These are phyloP conservation scores for Rhea americana DNA, from an alignment of 2,113 vertebrate genomes.

Conservation along the genomic window DNA sequence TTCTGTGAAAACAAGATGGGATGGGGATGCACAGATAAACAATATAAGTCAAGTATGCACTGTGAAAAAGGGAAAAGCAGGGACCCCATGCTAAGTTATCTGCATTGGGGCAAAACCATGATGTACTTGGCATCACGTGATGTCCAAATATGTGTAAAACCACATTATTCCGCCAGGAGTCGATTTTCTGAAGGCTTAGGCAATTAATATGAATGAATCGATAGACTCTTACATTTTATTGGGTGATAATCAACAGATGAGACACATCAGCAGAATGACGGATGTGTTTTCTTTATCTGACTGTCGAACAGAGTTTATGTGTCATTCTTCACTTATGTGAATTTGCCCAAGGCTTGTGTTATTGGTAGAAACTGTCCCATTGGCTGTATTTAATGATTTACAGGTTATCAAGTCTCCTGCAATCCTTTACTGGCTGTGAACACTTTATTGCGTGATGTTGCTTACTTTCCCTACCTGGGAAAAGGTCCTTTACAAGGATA, in stretches of 20 bases:
- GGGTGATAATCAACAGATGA: slow-evolving; percentile 34
- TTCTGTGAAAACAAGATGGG: neutral
- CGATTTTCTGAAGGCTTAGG: slow-evolving; percentile 33
- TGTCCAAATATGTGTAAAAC: slow-evolving; percentile 13
- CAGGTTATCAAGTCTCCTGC: slow-evolving; percentile 18
- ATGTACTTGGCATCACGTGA: neutral
- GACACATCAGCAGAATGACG: slow-evolving; percentile 30
- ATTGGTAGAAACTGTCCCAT: slow-evolving; percentile 44
- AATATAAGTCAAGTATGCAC: neutral
- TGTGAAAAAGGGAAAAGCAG: neutral
- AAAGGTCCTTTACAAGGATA: slow-evolving; percentile 35
- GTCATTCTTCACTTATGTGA: slow-evolving; percentile 29
- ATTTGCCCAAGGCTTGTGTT: slow-evolving; percentile 41
- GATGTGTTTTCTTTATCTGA: slow-evolving; percentile 47
- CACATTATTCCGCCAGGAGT: slow-evolving; percentile 14
- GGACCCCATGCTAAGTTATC: neutral
- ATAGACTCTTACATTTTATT: slow-evolving; percentile 31
- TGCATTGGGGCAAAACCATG: neutral
- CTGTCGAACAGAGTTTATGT: slow-evolving; percentile 5
- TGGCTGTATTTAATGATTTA: slow-evolving; percentile 49
- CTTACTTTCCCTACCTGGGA: neutral
- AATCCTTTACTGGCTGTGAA: slow-evolving; percentile 26
- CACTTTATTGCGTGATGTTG: slow-evolving; percentile 2
- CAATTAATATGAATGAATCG: slow-evolving; percentile 38
- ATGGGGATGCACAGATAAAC: neutral